phyloP scores from a whole-genome alignment of 1,140 invertebrate species.

The Triops longicaudatus region DNA sequence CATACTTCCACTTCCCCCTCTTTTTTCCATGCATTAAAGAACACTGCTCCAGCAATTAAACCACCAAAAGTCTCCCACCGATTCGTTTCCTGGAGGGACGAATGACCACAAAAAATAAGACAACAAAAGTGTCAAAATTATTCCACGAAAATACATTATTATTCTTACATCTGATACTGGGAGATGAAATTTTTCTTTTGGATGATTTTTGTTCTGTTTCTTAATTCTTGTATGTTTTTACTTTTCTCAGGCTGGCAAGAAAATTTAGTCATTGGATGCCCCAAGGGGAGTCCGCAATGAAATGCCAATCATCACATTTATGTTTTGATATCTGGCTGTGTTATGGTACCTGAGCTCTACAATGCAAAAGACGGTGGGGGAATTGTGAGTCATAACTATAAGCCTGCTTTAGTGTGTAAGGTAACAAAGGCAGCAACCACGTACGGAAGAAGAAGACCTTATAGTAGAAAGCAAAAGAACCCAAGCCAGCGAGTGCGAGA shows the following conservation, averaged over 20 bases:
- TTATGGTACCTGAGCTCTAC: not conserved
- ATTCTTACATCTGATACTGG: not conserved
- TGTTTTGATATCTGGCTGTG: not conserved
- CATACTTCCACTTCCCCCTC: too few relatives aligned
- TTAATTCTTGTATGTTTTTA: not conserved
- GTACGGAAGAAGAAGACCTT: too few relatives aligned
- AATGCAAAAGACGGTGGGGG: not conserved
- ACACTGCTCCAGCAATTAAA: too few relatives aligned
- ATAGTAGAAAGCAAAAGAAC: not conserved
- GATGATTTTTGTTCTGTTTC: not conserved
- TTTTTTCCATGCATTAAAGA: too few relatives aligned
- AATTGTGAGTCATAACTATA: not conserved
- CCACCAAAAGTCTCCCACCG: too few relatives aligned
- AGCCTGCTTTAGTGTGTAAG: not conserved
- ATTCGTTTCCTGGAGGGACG: too few relatives aligned
- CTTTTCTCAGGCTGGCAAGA: not conserved
- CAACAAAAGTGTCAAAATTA: too few relatives aligned
- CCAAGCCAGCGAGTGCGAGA: not conserved
- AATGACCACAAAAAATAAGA: too few relatives aligned
- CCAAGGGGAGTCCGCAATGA: not conserved
- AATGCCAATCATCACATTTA: constrained; percentile 7
- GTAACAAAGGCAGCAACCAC: too few relatives aligned
- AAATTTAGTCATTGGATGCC: not conserved
- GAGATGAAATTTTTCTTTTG: not conserved
- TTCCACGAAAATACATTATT: too few relatives aligned